Base-by-base conservation (phyloP, 2,797 vertebrate species). In the Dendrocincla fuliginosa region DNA sequence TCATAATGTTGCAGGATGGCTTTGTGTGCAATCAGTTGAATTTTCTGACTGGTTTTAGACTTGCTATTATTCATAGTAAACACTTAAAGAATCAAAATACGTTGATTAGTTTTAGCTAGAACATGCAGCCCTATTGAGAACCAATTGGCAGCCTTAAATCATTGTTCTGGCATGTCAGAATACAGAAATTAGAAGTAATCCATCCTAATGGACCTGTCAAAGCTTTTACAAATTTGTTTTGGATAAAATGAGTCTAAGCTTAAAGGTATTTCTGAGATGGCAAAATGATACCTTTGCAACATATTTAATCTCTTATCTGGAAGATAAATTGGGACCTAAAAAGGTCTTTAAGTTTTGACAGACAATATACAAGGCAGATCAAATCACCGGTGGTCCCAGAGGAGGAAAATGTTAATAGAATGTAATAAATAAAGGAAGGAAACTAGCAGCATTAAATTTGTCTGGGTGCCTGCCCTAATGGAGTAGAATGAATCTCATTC, bases 191-290 rank as follows among this genome's bases (percentile, higher is more conserved):
- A 89, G 57, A 87, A 87, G 59, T 67, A 83, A 90, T 91, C 73
- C 77, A 56, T 63, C 27, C 60, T 88, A 88, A 91, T 78, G 74
- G 77, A 76, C 42, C n/a, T 65, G 37, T 78, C 42, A 89, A 60
- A 93, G 50, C 47, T 78, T 92, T 93, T 94, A 53, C n/a, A 46
- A 69, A 86, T 94, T 87, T 91, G 32, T 87, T 96, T 87, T 78
- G 76, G 37, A 78, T 73, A 84, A 6, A 73, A 56, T 13, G 25
- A 44, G 49, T 69, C 78, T 90, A 80, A 89, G 23, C 35, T 67
- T 64, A 89, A 69, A 93, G 32, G 56, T 50, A 42, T 92, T 78
- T 91, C 50, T 79, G 71, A 91, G 33, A 52, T 69, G 61, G 65
- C 42, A 95, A 88, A 94, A 89, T 84, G 23, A 84, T 81, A 16